phyloP scores from a whole-genome alignment of 2,113 vertebrate genomes.

The Agelaius tricolor region DNA sequence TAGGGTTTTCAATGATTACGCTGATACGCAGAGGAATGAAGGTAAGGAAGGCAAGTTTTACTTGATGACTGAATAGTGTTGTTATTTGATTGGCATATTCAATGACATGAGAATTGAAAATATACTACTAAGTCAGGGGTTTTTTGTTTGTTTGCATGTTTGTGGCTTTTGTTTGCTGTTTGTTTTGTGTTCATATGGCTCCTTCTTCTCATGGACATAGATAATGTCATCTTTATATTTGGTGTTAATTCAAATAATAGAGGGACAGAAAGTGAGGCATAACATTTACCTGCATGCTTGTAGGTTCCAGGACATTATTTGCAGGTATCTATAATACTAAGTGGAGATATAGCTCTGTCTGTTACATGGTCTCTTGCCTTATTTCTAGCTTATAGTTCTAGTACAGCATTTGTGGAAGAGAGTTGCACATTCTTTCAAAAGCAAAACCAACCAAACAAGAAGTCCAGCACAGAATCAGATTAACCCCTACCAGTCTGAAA shows the following conservation, averaged over 20 bases:
- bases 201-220: background rate
- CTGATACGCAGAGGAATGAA: background rate
- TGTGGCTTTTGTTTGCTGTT: background rate
- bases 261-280: background rate
- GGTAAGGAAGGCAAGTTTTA: background rate
- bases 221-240: background rate
- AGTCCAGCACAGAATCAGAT: background rate
- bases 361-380: background rate
- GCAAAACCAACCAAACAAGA: background rate
- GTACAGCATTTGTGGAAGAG: background rate
- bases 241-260: background rate
- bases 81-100: background rate
- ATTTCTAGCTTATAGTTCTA: background rate
- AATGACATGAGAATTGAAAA: background rate
- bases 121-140: rapidly evolving
- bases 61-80: background rate
- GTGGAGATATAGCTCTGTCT: background rate
- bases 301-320: background rate
- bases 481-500: background rate
- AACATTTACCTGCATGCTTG: background rate
- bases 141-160: background rate
- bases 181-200: background rate
- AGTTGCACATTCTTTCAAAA: background rate
- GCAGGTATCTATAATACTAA: background rate
- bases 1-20: background rate